Evolutionary conservation across 2,888 invertebrate species (phyloP), one percentile per base, ranked within the genome.

Genomic region (Rotaria socialis): DNA sequence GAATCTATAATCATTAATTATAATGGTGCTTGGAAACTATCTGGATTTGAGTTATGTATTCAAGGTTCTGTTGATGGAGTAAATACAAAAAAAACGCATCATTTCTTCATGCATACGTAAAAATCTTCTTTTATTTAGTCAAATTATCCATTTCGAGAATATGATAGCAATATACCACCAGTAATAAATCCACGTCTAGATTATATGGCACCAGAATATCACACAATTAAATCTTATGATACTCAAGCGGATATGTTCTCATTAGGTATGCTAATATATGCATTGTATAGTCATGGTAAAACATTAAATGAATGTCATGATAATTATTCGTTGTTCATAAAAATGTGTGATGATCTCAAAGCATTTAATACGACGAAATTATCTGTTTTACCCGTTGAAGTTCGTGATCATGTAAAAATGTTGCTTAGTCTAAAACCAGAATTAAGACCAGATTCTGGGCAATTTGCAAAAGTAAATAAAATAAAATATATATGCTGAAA

Each of bases 1-100:
- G 96, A 96, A 90, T 95, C 95, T 1, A 94, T 98, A 88, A 93
- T 97, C 85, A 94, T 97, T 24, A 87, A 86, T 35, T 85, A 75
- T 89, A 94, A 95, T 90, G 97, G 97, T 19, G 95, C 95, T 35
- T 98, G 98, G 98, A 99, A 98, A 91, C 94, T 99, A 89, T 96
- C 96, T 91, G 97, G 97, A 0, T 96, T 98, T 90, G 98, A 98
- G 92, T 97, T 96, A 90, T 95, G 95, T 90, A 93, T 95, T 86
- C 89, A 60, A 58, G 85, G 60, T 14, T 80, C 85, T 19, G 67
- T 75, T 84, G 87, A 87, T 84, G 85, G 85, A n/a, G 86, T 86
- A 85, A 67, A 27, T 11, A n/a, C 8, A 8, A 11, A 24, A 10
- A 19, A 22, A 1, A 19, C 22, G 4, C 10, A 0, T 22, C 7